Evolutionary conservation across 2,797 vertebrate genomes (phyloP), one percentile per base, ranked within the genome.

Genomic region (Petrocephalus schoutedeni): DNA sequence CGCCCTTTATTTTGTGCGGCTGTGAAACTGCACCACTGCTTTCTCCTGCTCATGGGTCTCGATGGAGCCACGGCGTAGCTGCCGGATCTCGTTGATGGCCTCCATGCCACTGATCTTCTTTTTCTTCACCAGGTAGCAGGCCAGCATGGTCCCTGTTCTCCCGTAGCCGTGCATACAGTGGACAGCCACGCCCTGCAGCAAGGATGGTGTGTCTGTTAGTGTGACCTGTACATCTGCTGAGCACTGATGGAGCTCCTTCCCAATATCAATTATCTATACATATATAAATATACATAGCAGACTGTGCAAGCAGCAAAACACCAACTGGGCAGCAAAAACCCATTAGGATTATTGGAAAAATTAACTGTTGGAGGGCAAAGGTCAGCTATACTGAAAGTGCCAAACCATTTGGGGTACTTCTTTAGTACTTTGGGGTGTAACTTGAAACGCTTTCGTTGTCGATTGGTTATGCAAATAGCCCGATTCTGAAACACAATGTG

Each of bases 91-190:
- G 0, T 90, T 91, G 89, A 99, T 97, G 92, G 98, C 98, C 0
- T 97, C 97, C 0, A 92, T 89, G 0, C 96, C 97, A 0, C 93
- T 93, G 86, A 99, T 93, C 90, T 93, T 93, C 91, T 1, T 92
- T 0, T 87, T 93, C 92, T 96, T 97, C 28, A 96, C 96, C 92
- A 99, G 95, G 93, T 97, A 99, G 90, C 98, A 99, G 86, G 98
- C 98, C 92, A 99, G 93, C 97, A 99, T 96, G 28, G 98, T 99
- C 28, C 98, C 98, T 0, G 98, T 99, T 49, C 98, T 94, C 19
- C 98, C 98, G 0, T 95, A 94, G 0, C 98, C 98, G 87, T 97
- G 97, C 92, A 97, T 91, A 87, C 98, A 99, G 94, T 99, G 98
- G 6, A 98, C 98, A 0, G 92, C 98, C 56, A 98, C 97, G 0